These are phyloP conservation scores for Aphelocoma californica DNA, from an alignment of 2,797 vertebrate species.

Conservation along the genomic window DNA sequence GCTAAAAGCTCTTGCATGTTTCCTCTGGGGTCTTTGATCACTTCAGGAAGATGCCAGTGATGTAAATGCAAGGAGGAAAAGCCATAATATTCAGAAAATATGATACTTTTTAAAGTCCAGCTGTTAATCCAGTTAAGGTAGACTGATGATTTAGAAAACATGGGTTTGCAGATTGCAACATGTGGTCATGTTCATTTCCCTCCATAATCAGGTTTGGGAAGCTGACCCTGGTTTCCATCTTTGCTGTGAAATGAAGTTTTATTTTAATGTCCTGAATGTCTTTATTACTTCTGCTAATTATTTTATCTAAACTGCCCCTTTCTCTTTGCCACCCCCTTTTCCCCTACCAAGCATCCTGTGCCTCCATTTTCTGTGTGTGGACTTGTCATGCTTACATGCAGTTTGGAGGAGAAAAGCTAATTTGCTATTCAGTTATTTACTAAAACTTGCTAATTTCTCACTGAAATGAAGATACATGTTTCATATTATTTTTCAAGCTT, in stretches of 20 bases:
- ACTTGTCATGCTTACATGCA: neutral
- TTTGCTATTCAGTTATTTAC: neutral
- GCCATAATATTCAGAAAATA: neutral
- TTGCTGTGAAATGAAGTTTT: neutral
- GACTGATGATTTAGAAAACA: neutral
- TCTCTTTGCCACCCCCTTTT: neutral
- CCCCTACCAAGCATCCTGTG: neutral
- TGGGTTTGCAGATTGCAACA: neutral
- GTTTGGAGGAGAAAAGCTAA: neutral
- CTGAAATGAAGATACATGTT: neutral
- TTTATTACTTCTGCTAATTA: neutral
- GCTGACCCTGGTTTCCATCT: neutral
- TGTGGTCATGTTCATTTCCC: neutral
- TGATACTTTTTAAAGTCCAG: neutral
- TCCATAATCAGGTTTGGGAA: neutral
- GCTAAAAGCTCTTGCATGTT: neutral
- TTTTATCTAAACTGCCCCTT: neutral
- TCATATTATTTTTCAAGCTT: neutral
- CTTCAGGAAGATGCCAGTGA: neutral
- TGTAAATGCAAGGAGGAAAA: neutral
- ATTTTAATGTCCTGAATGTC: neutral
- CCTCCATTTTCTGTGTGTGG: neutral
- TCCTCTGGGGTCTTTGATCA: neutral
- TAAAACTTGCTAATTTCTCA: neutral
- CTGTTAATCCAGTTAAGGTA: neutral